phyloP scores from a whole-genome alignment of 2,797 vertebrate species.

The Melanotaenia maccullochi region DNA sequence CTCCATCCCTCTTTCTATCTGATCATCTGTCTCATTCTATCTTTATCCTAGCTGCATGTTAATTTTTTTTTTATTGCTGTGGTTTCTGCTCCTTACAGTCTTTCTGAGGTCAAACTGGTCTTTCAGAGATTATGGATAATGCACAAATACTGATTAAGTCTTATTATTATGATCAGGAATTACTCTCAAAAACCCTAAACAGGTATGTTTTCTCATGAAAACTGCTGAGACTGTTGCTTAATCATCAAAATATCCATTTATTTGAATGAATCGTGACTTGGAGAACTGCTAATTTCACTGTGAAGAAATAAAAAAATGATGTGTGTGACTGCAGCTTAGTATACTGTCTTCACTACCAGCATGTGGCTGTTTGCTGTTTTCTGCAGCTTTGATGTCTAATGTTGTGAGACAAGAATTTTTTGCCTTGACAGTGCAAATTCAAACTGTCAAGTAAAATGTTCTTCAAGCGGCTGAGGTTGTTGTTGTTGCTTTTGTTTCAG shows the following conservation, averaged over 20 bases:
- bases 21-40: background rate
- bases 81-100: background rate
- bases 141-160: constrained; percentile 7
- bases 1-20: background rate
- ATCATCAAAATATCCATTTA: background rate
- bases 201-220: background rate
- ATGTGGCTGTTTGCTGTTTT: background rate
- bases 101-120: background rate
- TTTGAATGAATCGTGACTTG: background rate
- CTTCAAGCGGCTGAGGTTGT: background rate
- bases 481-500: background rate
- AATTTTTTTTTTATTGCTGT: too few relatives aligned
- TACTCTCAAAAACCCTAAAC: background rate
- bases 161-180: background rate
- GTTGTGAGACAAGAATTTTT: background rate
- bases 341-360: background rate
- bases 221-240: background rate
- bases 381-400: background rate
- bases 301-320: background rate
- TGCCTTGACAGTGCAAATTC: background rate
- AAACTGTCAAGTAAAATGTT: background rate
- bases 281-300: background rate
- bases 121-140: background rate
- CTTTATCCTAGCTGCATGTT: background rate
- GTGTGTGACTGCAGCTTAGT: background rate